Percentiles rank a stretch among this genome's conserved stretches.
Conservation (phyloP, 2,888 invertebrate species). For the Bellardia bayeri region DNA sequence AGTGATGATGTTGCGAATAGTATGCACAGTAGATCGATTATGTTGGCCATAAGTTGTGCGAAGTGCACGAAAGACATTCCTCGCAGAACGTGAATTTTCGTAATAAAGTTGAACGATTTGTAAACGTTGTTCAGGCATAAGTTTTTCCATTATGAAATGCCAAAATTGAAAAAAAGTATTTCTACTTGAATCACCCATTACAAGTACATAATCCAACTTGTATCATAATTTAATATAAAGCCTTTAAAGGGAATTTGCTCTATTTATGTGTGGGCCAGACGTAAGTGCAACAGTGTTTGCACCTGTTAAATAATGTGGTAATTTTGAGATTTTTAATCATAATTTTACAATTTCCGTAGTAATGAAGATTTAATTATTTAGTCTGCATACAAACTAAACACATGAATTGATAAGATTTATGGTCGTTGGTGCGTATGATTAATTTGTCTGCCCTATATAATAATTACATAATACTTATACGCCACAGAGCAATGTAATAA, state of each 20-base stretch:
- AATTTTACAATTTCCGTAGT: background rate
- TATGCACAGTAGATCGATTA: too few relatives aligned
- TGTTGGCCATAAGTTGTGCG: too few relatives aligned
- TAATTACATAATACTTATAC: background rate
- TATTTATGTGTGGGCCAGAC: background rate
- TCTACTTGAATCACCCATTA: too few relatives aligned
- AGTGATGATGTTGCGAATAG: too few relatives aligned
- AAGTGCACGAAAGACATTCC: too few relatives aligned
- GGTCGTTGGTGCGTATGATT: background rate
- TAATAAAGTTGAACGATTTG: too few relatives aligned
- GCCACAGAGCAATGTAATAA: background rate
- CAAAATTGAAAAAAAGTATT: too few relatives aligned
- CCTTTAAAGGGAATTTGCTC: background rate
- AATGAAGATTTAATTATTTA: background rate
- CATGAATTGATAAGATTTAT: background rate
- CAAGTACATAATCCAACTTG: background rate
- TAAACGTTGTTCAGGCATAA: too few relatives aligned
- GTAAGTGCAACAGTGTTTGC: background rate
- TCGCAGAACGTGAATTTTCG: too few relatives aligned
- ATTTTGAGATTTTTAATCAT: background rate
- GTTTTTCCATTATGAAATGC: too few relatives aligned
- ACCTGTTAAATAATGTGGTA: background rate
- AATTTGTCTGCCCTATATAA: background rate
- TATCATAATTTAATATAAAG: background rate
- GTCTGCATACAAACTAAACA: background rate